A percentile compares a stretch with the other conserved stretches of the same genome.
Evolutionary conservation across 2,113 vertebrate species (phyloP).

Genomic region (Pavo muticus): DNA sequence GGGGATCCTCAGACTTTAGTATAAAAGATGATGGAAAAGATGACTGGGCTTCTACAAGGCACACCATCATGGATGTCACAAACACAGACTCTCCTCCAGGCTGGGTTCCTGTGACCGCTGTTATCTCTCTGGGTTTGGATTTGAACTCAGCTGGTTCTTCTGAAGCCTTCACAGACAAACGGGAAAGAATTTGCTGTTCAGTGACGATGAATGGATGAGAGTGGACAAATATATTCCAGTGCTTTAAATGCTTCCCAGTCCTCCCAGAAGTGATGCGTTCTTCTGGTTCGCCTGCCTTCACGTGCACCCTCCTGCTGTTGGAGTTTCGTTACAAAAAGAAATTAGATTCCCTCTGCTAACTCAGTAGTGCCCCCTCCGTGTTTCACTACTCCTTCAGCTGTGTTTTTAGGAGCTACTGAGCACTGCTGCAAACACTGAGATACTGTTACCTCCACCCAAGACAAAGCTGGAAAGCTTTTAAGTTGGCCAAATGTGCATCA

Average conservation of each 20-base stretch:
- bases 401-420: neutral
- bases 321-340: neutral
- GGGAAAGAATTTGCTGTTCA: neutral
- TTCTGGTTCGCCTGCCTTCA: neutral
- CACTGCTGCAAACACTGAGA: neutral
- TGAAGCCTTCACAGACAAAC: neutral
- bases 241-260: neutral
- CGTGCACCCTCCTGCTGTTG: neutral
- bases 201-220: neutral
- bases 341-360: neutral
- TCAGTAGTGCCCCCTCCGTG: neutral
- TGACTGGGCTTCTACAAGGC: neutral
- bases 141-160: fast-evolving
- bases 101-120: neutral
- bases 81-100: neutral
- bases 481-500: constrained; percentile 21
- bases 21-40: neutral
- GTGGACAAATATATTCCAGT: neutral
- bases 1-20: neutral
- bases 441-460: neutral
- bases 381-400: neutral
- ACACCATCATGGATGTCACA: neutral
- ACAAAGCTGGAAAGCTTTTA: constrained; percentile 25
- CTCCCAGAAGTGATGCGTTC: fast-evolving
- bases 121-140: neutral